Conservation (phyloP, 2,888 invertebrate genomes). For the Bembecia ichneumoniformis region DNA sequence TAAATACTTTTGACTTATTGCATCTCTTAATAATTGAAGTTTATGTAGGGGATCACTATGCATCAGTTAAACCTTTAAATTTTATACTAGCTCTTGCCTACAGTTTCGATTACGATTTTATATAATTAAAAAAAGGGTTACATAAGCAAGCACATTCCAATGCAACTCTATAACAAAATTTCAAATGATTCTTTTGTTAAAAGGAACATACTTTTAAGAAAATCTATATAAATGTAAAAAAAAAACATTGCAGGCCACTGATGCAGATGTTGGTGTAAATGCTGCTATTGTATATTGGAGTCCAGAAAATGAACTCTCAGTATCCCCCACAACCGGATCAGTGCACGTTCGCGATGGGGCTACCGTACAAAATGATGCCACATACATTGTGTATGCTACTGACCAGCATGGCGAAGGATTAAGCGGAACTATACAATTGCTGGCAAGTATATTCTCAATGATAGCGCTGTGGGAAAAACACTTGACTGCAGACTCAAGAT, state of each 20-base stretch:
- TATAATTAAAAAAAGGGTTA: too few relatives aligned
- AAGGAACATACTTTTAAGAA: too few relatives aligned
- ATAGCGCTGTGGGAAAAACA: too few relatives aligned
- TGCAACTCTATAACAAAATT: too few relatives aligned
- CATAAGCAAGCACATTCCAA: too few relatives aligned
- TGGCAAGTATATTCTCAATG: slow-evolving; percentile 31
- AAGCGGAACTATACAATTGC: slow-evolving; percentile 38
- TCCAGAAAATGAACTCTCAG: slow-evolving; percentile 51
- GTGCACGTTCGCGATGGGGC: slow-evolving; percentile 63
- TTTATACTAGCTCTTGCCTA: too few relatives aligned
- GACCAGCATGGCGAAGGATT: slow-evolving; percentile 53
- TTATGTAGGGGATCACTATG: too few relatives aligned
- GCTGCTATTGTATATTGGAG: slow-evolving; percentile 55
- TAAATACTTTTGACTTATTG: slow-evolving; percentile 5
- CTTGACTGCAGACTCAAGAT: background rate
- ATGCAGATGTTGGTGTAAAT: slow-evolving; percentile 70
- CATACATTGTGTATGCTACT: slow-evolving; percentile 45
- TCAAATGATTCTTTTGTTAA: too few relatives aligned
- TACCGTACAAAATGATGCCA: slow-evolving; percentile 34
- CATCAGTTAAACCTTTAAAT: too few relatives aligned
- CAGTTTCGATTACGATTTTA: too few relatives aligned
- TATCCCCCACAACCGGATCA: slow-evolving; percentile 71
- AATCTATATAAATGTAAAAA: too few relatives aligned
- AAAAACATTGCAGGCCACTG: slow-evolving; percentile 58
- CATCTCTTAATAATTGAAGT: background rate